phyloP scores from a whole-genome alignment of 2,113 vertebrate genomes.

The Aegypius monachus region DNA sequence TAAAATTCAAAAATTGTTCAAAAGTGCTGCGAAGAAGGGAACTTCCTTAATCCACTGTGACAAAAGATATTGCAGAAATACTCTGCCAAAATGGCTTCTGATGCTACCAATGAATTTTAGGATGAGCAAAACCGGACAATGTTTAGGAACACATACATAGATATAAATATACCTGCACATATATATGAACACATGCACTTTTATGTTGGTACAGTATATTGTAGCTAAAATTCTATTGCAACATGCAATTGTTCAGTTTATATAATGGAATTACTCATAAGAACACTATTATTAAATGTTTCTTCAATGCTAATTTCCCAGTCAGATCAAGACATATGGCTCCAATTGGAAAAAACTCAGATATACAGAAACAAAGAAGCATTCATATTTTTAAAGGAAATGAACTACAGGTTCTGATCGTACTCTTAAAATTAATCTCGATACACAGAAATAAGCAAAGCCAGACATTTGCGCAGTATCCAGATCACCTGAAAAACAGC shows the following conservation, averaged over 20 bases:
- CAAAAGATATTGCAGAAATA: not conserved
- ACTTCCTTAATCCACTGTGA: not conserved
- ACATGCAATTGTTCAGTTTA: not conserved
- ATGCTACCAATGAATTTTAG: not conserved
- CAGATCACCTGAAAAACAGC: not conserved
- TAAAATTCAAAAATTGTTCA: not conserved
- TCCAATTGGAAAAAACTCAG: not conserved
- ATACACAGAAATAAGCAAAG: not conserved
- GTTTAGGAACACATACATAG: not conserved
- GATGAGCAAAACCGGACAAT: not conserved
- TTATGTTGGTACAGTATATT: not conserved
- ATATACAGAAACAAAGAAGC: not conserved
- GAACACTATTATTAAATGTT: not conserved
- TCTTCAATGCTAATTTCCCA: not conserved
- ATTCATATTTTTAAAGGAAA: not conserved
- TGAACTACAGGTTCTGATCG: not conserved
- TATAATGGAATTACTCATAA: not conserved
- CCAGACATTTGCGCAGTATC: not conserved
- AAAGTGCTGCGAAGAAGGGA: not conserved
- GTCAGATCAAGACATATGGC: not conserved
- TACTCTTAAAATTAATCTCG: not conserved
- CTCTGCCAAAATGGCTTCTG: not conserved
- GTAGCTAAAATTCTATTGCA: not conserved
- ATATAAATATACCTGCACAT: not conserved
- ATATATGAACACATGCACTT: not conserved